These are phyloP conservation scores for Idaea dimidiata DNA, from an alignment of 2,888 invertebrate species.

Conservation along the genomic window DNA sequence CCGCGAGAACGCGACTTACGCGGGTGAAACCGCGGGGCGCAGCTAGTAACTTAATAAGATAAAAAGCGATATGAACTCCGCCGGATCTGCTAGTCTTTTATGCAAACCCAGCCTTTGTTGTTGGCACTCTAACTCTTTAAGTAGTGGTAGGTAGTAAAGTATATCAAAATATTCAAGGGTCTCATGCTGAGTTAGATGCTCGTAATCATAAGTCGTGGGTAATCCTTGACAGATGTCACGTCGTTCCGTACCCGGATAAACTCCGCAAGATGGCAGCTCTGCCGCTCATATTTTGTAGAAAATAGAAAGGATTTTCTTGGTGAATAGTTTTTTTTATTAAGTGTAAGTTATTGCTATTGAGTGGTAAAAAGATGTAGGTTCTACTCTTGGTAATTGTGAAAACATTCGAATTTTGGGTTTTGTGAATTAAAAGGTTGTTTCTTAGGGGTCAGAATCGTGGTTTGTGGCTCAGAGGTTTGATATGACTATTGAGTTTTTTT, in stretches of 20 bases:
- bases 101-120: too few relatives aligned
- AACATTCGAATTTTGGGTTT: neutral
- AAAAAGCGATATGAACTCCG: too few relatives aligned
- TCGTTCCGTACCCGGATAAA: constrained; percentile 1
- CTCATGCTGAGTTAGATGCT: constrained; percentile 5
- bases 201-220: constrained; percentile 29
- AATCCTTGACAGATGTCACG: constrained; percentile 34
- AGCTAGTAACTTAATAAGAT: too few relatives aligned
- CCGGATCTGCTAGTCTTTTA: too few relatives aligned
- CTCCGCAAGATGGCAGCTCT: neutral
- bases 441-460: too few relatives aligned
- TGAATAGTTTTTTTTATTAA: constrained; percentile 1
- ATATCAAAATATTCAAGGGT: neutral
- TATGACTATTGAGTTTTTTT: too few relatives aligned
- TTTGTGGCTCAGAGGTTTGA: too few relatives aligned
- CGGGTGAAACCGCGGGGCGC: too few relatives aligned
- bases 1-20: too few relatives aligned
- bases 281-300: neutral
- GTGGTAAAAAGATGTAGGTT: neutral
- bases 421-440: neutral
- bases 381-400: neutral
- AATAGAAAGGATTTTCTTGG: neutral
- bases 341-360: neutral
- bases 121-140: too few relatives aligned
- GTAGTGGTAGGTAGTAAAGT: too few relatives aligned